Evolutionary conservation across 2,113 vertebrate species (phyloP).

Genomic region (Anser brachyrhynchus): DNA sequence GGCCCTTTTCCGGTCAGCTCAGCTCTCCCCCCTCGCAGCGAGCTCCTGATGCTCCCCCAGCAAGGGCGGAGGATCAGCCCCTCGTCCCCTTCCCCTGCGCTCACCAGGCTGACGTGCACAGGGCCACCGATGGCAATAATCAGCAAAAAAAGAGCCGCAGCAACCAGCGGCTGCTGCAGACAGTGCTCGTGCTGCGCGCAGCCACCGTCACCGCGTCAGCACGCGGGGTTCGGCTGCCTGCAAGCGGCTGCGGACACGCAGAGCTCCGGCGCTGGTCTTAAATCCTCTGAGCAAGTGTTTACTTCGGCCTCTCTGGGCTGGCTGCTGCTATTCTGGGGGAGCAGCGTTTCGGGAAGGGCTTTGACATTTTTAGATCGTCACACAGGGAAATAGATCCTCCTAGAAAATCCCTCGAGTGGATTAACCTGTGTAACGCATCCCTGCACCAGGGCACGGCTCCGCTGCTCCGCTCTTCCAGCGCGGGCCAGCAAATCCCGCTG

Average conservation of each 20-base stretch:
- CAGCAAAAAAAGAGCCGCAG: background rate
- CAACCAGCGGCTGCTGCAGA: background rate
- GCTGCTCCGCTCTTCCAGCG: background rate
- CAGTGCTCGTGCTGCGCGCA: rapidly evolving
- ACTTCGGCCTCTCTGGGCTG: background rate
- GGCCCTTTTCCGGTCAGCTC: background rate
- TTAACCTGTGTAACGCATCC: background rate
- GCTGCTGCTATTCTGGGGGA: background rate
- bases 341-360: background rate
- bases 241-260: background rate
- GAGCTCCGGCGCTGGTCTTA: rapidly evolving
- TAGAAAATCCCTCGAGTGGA: background rate
- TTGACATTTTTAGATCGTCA: background rate
- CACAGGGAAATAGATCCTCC: background rate
- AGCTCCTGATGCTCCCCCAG: rapidly evolving
- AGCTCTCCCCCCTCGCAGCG: background rate
- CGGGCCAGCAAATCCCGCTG: background rate
- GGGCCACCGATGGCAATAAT: rapidly evolving
- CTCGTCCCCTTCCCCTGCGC: background rate
- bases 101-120: rapidly evolving
- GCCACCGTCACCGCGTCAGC: background rate
- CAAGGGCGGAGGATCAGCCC: background rate
- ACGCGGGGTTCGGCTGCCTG: background rate
- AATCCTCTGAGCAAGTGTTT: background rate
- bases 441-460: background rate